Evolutionary conservation across 53 echinoderm and acorn worm species (phyloP).

Genomic region (Echinometra lucunter): DNA sequence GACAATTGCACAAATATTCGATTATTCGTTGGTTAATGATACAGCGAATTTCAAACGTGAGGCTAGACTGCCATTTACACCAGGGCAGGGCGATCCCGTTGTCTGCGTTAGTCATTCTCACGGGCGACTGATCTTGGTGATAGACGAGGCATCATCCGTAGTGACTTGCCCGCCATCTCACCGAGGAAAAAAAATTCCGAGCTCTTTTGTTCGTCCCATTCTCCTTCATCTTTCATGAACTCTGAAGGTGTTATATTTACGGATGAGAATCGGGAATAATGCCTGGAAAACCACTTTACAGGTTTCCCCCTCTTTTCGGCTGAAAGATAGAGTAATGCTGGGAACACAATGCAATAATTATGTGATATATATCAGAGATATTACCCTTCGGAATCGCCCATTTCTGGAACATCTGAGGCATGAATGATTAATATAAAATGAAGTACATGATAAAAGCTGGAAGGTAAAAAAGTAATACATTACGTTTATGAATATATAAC

Average conservation of each 20-base stretch:
- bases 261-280: background rate
- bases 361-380: background rate
- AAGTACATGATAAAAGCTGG: background rate
- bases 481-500: background rate
- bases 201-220: slow-evolving; percentile 23
- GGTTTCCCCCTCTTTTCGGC: background rate
- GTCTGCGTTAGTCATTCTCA: slow-evolving; percentile 68
- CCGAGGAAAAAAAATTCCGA: background rate
- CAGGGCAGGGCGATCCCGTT: background rate
- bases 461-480: background rate
- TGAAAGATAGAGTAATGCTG: background rate
- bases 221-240: background rate
- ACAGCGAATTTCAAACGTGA: background rate
- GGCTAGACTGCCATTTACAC: background rate
- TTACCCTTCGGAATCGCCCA: background rate
- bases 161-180: background rate
- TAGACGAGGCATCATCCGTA: slow-evolving; percentile 28
- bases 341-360: background rate
- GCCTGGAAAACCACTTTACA: slow-evolving; percentile 18
- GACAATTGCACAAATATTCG: background rate
- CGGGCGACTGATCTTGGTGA: slow-evolving; percentile 23
- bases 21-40: background rate
- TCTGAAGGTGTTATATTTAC: slow-evolving; percentile 9
- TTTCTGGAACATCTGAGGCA: background rate
- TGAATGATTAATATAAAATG: background rate